These are phyloP conservation scores for Alligator mississippiensis DNA, from an alignment of 2,113 vertebrate species.

Conservation along the genomic window DNA sequence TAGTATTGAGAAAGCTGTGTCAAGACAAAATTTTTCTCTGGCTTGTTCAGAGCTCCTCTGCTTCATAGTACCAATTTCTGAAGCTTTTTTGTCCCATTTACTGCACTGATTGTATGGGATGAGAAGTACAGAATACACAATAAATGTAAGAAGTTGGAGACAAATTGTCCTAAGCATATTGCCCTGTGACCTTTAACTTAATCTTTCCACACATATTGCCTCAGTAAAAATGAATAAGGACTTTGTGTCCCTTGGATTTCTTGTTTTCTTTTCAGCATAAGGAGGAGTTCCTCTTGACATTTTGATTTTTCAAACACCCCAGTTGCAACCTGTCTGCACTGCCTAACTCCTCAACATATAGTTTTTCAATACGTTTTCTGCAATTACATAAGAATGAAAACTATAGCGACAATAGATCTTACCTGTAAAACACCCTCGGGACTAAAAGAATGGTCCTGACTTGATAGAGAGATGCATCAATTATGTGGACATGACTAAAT, in stretches of 20 bases:
- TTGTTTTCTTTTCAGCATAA: not conserved
- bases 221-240: not conserved
- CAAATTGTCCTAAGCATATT: not conserved
- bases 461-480: not conserved
- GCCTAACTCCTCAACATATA: not conserved
- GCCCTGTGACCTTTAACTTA: not conserved
- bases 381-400: not conserved
- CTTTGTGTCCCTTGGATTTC: not conserved
- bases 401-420: not conserved
- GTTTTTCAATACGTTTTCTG: not conserved
- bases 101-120: not conserved
- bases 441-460: not conserved
- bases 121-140: not conserved
- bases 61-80: not conserved
- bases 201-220: not conserved
- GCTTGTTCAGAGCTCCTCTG: not conserved
- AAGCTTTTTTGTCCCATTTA: not conserved
- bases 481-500: not conserved
- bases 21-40: not conserved
- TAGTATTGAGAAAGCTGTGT: not conserved
- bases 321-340: not conserved
- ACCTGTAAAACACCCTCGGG: not conserved
- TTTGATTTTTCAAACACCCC: not conserved
- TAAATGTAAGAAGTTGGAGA: not conserved
- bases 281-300: not conserved